Base-by-base conservation (phyloP, 2,888 invertebrate species). In the Oscheius onirici region DNA sequence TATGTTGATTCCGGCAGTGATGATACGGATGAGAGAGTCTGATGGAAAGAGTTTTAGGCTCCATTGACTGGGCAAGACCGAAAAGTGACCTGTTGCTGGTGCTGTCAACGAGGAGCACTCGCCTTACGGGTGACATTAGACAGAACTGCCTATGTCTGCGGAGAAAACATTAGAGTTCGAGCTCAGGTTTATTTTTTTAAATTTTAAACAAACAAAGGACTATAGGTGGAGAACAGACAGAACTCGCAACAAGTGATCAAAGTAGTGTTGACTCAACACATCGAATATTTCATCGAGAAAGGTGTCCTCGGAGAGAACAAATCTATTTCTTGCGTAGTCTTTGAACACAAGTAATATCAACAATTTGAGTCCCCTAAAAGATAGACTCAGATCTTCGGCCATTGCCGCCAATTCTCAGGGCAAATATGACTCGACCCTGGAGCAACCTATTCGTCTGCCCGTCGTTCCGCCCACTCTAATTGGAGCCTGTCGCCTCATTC, bases 221-320 rank as follows among this genome's bases (percentile, higher is more conserved):
- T 78, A 57, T 60, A 79, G 79, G 80, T 82, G 22, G 82, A 82
- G 60, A 82, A 82, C 58, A 70, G 82, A 0, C 79, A 78, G 51
- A 74, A 72, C 11, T 74, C 70, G 2, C 72, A 76, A 49, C 82
- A 82, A 70, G 72, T 74, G 11, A 76, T 82, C 65, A 77, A 73
- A 52, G 75, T 82, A 63, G 74, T 75, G 44, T 65, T 82, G 26
- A 76, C 75, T 22, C 81, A 81, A 91, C 91, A 92, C 86, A 92
- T 93, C 71, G 92, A 93, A 87, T 93, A 92, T 87, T 92, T 92
- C 88, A 92, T 93, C 80, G 92, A 92, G 87, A 90, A 92, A 79
- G 92, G 85, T 24, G 92, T 92, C 10, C 88, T 92, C 68, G 92
- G 92, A 0, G 91, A 92, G 69, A 92, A 91, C 82, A 93, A 92